Evolutionary conservation across 2,888 invertebrate genomes (phyloP).

Genomic region (Amphiduros pacificus): DNA sequence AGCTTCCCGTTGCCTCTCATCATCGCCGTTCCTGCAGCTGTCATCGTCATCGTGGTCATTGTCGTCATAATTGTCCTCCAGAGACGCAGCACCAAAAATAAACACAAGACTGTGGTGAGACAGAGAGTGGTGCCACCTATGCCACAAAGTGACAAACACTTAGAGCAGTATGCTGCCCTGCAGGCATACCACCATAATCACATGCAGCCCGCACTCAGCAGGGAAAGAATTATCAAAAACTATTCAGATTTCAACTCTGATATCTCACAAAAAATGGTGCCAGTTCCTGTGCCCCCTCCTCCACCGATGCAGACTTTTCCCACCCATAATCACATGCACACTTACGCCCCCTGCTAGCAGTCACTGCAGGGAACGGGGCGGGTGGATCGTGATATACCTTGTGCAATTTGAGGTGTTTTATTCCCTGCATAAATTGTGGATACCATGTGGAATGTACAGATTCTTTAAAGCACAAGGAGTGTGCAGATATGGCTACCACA

Average conservation of each 20-base stretch:
- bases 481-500: no score
- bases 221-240: constrained; percentile 23
- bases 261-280: background rate
- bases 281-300: background rate
- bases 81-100: constrained; percentile 2
- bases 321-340: background rate
- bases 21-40: constrained; percentile 46
- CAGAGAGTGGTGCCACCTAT: constrained; percentile 8
- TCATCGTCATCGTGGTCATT: constrained; percentile 40
- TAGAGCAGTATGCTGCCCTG: constrained; percentile 9
- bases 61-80: constrained; percentile 37
- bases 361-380: no score
- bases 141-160: constrained; percentile 6
- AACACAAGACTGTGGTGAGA: constrained; percentile 10
- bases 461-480: no score
- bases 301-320: background rate
- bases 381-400: no score
- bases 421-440: no score
- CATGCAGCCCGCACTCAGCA: constrained; percentile 6
- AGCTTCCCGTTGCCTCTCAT: constrained; percentile 40
- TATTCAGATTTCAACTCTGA: constrained; percentile 26
- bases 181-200: constrained; percentile 8
- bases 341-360: background rate
- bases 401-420: no score
- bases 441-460: no score